Conservation (phyloP, 2,113 vertebrate species). For the Nipponia nippon region DNA sequence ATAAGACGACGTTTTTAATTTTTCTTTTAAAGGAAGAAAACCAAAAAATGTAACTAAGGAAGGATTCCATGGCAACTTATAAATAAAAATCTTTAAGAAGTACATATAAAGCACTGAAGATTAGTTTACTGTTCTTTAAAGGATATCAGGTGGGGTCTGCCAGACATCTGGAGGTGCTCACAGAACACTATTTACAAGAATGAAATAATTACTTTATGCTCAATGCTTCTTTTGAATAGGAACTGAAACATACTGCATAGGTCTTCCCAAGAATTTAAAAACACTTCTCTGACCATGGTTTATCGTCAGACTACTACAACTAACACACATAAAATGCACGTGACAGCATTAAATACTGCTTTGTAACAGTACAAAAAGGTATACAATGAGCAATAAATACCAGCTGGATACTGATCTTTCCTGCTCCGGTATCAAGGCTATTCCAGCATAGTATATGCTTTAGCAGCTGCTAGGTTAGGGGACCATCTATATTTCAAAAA, state of each 20-base stretch:
- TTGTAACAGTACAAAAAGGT: background rate
- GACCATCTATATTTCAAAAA: background rate
- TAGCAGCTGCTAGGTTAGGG: background rate
- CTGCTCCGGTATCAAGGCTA: background rate
- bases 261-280: background rate
- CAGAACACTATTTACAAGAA: constrained; percentile 15
- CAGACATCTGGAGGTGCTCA: constrained; percentile 56
- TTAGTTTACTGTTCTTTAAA: constrained; percentile 37
- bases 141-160: background rate
- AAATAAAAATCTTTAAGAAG: constrained; percentile 20
- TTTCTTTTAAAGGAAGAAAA: background rate
- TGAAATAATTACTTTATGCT: constrained; percentile 13
- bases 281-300: background rate
- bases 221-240: background rate
- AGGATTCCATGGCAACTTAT: background rate
- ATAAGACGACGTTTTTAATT: background rate
- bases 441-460: background rate
- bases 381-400: background rate
- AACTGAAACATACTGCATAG: background rate
- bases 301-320: background rate
- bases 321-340: background rate
- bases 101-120: constrained; percentile 16
- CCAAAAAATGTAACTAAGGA: background rate
- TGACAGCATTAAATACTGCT: background rate
- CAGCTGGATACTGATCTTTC: background rate